Conservation (phyloP, 2,113 vertebrate genomes). For the Cygnus buccinator region DNA sequence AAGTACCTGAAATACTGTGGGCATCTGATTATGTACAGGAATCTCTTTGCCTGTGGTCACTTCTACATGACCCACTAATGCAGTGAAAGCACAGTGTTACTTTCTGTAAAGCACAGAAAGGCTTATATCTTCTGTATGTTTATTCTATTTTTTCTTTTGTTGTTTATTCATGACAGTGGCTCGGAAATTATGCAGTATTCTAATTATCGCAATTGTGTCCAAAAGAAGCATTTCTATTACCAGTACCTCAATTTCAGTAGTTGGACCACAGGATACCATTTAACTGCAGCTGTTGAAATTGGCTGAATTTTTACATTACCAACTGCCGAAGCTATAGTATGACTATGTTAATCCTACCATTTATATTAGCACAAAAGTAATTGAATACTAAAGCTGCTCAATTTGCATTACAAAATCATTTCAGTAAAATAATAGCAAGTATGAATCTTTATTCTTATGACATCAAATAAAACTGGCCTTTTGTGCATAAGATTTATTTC, state of each 20-base stretch:
- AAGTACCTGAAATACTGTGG: not conserved
- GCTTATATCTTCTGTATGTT: not conserved
- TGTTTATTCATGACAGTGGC: constrained; percentile 4
- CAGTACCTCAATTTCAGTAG: not conserved
- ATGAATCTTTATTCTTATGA: constrained; percentile 46
- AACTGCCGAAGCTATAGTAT: constrained; percentile 23
- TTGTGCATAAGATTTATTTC: constrained; percentile 52
- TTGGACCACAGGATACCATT: constrained; percentile 12
- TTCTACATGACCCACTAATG: not conserved
- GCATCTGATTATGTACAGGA: not conserved
- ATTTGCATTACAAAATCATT: constrained; percentile 65
- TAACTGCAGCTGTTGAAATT: constrained; percentile 51
- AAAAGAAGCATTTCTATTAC: not conserved
- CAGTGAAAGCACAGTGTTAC: not conserved
- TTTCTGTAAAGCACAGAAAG: not conserved
- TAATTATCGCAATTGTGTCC: not conserved
- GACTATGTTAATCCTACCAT: constrained; percentile 23
- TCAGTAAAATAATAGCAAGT: constrained; percentile 50
- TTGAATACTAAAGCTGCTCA: constrained; percentile 48
- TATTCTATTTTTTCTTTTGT: not conserved
- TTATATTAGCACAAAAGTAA: constrained; percentile 65
- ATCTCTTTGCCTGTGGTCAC: not conserved
- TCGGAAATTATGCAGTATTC: not conserved
- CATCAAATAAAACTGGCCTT: constrained; percentile 46
- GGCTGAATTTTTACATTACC: constrained; percentile 31